Evolutionary conservation across 2,888 invertebrate genomes (phyloP).

Genomic region (Lasioglossum pauxillum): DNA sequence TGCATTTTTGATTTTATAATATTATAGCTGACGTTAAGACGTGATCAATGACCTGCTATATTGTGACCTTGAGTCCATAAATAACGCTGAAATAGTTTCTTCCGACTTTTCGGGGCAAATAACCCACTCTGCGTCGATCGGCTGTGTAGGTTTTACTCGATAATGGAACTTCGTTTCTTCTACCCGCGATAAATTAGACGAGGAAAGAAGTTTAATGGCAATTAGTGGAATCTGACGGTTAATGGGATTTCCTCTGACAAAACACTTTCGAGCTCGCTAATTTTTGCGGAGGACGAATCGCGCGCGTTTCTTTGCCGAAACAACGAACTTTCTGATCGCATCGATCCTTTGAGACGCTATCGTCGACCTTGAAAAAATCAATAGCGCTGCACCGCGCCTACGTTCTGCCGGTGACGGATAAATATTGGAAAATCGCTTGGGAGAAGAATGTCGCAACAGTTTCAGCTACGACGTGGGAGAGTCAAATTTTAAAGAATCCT

Average conservation of each 20-base stretch:
- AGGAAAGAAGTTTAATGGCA: neutral
- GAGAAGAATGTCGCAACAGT: neutral
- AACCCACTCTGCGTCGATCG: neutral
- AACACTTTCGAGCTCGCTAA: neutral
- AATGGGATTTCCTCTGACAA: neutral
- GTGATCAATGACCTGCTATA: no score
- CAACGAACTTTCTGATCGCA: neutral
- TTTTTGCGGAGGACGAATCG: neutral
- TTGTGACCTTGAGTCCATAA: no score
- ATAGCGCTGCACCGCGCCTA: neutral
- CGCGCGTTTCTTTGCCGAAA: neutral
- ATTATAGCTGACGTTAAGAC: no score
- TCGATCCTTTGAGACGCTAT: neutral
- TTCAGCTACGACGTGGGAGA: neutral
- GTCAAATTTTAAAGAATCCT: constrained; percentile 7
- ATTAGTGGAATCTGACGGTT: neutral
- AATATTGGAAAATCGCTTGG: neutral
- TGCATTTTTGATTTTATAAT: no score
- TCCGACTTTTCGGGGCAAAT: no score
- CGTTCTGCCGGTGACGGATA: neutral
- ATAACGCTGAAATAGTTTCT: no score
- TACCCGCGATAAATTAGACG: neutral
- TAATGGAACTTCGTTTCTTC: neutral
- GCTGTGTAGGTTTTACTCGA: neutral
- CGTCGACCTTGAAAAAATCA: constrained; percentile 3